Conservation (phyloP, 2,888 invertebrate genomes). For the Priocnemis perturbator region DNA sequence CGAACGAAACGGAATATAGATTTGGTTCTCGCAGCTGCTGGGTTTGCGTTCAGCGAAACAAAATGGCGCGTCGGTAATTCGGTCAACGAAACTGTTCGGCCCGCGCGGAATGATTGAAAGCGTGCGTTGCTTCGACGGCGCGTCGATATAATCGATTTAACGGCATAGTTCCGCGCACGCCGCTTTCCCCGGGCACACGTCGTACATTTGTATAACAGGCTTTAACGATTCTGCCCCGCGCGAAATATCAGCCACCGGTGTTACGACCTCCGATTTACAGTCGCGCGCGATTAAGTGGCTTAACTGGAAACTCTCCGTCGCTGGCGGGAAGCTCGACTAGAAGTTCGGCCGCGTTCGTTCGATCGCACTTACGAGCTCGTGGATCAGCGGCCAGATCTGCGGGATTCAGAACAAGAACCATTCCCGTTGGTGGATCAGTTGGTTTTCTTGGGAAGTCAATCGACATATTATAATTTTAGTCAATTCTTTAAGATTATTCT, state of each 20-base stretch:
- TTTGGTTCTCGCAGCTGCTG: too few relatives aligned
- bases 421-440: neutral
- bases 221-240: slow-evolving; percentile 12
- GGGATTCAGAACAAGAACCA: neutral
- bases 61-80: too few relatives aligned
- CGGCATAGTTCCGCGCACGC: too few relatives aligned
- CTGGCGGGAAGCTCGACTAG: slow-evolving; percentile 38
- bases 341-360: slow-evolving; percentile 30
- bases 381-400: neutral
- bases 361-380: neutral
- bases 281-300: slow-evolving; percentile 56
- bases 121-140: too few relatives aligned
- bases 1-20: too few relatives aligned
- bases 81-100: too few relatives aligned
- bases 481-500: too few relatives aligned
- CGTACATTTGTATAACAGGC: neutral
- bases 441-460: too few relatives aligned
- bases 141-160: too few relatives aligned
- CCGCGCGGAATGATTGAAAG: too few relatives aligned
- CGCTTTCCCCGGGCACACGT: neutral
- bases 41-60: too few relatives aligned
- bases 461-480: too few relatives aligned
- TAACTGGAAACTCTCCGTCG: slow-evolving; percentile 37
- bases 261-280: slow-evolving; percentile 50
- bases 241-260: slow-evolving; percentile 49